phyloP scores from a whole-genome alignment of 2,888 invertebrate genomes.

The Panopea generosa region DNA sequence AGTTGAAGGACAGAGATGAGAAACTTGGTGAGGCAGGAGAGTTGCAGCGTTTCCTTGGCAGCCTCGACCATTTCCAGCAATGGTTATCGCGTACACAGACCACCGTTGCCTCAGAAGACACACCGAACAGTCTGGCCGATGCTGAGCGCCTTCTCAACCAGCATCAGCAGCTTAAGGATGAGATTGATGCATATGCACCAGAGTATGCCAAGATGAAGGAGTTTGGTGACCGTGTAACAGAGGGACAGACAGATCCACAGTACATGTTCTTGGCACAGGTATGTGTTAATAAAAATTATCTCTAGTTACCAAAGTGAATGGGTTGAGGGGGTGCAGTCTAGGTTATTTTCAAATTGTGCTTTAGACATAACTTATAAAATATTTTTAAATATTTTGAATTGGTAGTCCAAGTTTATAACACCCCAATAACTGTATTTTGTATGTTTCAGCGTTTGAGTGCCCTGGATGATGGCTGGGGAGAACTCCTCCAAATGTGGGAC shows the following conservation, averaged over 20 bases:
- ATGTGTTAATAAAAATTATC: conserved; percentile 25
- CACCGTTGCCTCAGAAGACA: conserved; percentile 87
- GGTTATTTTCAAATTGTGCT: too few relatives aligned
- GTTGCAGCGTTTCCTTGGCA: conserved; percentile 93
- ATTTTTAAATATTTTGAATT: too few relatives aligned
- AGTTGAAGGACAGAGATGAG: conserved; percentile 98
- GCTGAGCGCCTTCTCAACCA: conserved; percentile 98
- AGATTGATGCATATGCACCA: conserved; percentile 99
- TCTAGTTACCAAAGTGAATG: too few relatives aligned
- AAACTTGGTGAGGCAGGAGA: conserved; percentile 99
- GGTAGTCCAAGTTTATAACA: too few relatives aligned
- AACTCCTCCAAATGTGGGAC: conserved; percentile 99
- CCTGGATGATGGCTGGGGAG: conserved; percentile 99
- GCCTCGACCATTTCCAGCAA: conserved; percentile 99
- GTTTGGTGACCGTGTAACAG: conserved; percentile 91
- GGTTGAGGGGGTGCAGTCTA: too few relatives aligned
- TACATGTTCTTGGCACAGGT: conserved; percentile 99
- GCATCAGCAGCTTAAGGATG: conserved; percentile 99
- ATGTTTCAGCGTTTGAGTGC: conserved; percentile 92
- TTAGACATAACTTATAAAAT: too few relatives aligned
- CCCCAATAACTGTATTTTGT: too few relatives aligned
- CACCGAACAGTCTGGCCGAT: conserved; percentile 88
- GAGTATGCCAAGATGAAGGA: conserved; percentile 99
- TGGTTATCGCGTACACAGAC: conserved; percentile 99
- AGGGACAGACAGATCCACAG: conserved; percentile 95